Evolutionary conservation across 1,140 invertebrate genomes (phyloP).

Genomic region (Parasteatoda tepidariorum): DNA sequence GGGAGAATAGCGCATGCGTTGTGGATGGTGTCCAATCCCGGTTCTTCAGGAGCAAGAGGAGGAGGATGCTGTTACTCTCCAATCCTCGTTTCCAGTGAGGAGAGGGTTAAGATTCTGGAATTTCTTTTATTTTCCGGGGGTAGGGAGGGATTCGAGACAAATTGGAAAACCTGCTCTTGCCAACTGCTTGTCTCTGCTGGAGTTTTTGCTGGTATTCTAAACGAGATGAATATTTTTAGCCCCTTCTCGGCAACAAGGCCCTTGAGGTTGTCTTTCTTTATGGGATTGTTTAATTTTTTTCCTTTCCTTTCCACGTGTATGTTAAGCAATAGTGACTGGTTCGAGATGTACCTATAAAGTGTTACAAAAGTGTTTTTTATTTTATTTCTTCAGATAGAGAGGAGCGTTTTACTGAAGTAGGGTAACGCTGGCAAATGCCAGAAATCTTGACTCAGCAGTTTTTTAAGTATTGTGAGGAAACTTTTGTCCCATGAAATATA

Average conservation of each 20-base stretch:
- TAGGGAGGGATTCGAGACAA: constrained; percentile 2
- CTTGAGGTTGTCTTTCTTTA: background rate
- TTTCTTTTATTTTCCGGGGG: constrained; percentile 19
- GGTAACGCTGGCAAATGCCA: too few relatives aligned
- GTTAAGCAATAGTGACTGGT: background rate
- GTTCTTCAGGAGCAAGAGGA: background rate
- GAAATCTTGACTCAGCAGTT: too few relatives aligned
- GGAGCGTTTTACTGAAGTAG: too few relatives aligned
- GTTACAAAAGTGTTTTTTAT: too few relatives aligned
- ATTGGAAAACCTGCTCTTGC: constrained; percentile 22
- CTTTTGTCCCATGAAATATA: too few relatives aligned
- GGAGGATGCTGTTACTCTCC: constrained; percentile 32
- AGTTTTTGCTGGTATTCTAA: background rate
- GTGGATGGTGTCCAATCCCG: constrained; percentile 48
- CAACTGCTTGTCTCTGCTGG: constrained; percentile 6
- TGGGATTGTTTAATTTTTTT: background rate
- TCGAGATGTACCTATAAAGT: background rate
- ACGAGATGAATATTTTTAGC: constrained; percentile 29
- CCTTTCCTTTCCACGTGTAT: background rate
- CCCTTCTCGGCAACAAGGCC: background rate
- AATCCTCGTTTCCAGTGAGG: constrained; percentile 36
- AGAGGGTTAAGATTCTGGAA: constrained; percentile 41
- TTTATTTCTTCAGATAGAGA: too few relatives aligned
- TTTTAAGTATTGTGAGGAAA: too few relatives aligned
- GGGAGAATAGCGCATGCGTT: constrained; percentile 13